phyloP scores from a whole-genome alignment of 2,797 vertebrate species.

The Oreortyx pictus region DNA sequence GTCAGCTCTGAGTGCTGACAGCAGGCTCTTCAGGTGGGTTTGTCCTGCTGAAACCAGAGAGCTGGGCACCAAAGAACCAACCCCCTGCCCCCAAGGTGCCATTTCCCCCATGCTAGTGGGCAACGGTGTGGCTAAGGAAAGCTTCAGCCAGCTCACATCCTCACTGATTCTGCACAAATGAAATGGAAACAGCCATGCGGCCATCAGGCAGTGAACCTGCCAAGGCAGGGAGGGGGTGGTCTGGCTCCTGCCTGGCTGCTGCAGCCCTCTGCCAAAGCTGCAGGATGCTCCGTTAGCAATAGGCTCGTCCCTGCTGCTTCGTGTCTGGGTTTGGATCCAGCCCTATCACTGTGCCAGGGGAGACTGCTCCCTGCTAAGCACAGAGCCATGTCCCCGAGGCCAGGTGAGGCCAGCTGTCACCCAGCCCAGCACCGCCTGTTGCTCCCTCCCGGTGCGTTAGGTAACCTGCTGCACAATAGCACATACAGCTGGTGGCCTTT shows the following conservation, averaged over 20 bases:
- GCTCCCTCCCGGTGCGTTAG: neutral
- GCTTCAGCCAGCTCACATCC: neutral
- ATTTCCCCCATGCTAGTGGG: no score
- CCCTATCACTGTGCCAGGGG: accelerated
- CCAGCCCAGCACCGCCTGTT: neutral
- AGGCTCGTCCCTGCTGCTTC: neutral
- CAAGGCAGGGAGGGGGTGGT: neutral
- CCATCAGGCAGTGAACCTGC: neutral
- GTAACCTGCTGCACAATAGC: neutral
- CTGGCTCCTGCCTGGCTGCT: neutral
- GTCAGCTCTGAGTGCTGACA: accelerated
- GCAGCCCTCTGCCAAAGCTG: neutral
- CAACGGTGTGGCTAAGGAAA: neutral
- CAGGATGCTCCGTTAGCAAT: accelerated
- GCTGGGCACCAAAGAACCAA: neutral
- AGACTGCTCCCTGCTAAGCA: neutral
- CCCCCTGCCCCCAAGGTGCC: no score
- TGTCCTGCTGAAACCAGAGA: neutral
- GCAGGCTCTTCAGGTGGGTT: neutral
- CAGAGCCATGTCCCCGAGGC: accelerated
- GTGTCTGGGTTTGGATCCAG: neutral
- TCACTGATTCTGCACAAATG: neutral
- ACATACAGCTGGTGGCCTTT: slow-evolving; percentile 66
- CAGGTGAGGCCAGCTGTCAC: slow-evolving; percentile 22
- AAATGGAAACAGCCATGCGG: neutral